These are phyloP conservation scores for Blennius ocellaris DNA, from an alignment of 2,113 vertebrate species.

Conservation along the genomic window DNA sequence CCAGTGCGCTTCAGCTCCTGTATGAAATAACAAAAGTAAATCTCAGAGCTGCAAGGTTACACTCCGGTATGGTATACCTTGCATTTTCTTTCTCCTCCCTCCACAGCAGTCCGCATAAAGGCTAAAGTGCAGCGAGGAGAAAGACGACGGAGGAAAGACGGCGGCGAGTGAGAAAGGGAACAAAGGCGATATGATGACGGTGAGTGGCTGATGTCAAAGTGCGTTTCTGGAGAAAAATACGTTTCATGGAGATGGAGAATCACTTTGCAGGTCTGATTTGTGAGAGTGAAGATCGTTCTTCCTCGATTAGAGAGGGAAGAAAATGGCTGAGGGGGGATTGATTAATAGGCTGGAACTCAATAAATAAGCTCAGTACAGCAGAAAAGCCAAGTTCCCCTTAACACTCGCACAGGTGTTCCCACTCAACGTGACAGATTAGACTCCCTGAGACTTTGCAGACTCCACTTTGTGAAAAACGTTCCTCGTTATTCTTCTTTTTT, in stretches of 20 bases:
- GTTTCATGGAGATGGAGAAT: slow-evolving; percentile 10
- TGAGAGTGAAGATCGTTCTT: slow-evolving; percentile 4
- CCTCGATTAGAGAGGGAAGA: slow-evolving; percentile 10
- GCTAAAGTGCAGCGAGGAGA: neutral
- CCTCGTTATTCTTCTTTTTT: slow-evolving; percentile 18
- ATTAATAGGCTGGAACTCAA: slow-evolving; percentile 12
- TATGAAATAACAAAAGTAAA: slow-evolving; percentile 28
- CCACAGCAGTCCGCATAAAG: neutral
- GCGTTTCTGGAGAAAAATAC: neutral
- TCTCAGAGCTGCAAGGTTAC: slow-evolving; percentile 3
- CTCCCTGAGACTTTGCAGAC: slow-evolving; percentile 5
- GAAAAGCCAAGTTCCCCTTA: neutral
- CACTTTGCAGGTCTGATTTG: slow-evolving; percentile 11
- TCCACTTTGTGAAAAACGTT: slow-evolving; percentile 3
- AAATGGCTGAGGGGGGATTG: slow-evolving; percentile 8
- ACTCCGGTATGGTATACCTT: neutral
- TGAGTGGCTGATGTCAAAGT: slow-evolving; percentile 7
- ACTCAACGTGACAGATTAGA: slow-evolving; percentile 31
- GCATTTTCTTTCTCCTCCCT: slow-evolving; percentile 7
- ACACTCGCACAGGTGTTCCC: slow-evolving; percentile 18
- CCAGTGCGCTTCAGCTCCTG: slow-evolving; percentile 5
- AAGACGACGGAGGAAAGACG: neutral
- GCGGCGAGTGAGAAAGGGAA: neutral
- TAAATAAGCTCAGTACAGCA: slow-evolving; percentile 4
- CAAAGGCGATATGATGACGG: neutral